Evolutionary conservation across 2,888 invertebrate genomes (phyloP), one percentile per base, ranked within the genome.

Genomic region (Trisateles emortualis): DNA sequence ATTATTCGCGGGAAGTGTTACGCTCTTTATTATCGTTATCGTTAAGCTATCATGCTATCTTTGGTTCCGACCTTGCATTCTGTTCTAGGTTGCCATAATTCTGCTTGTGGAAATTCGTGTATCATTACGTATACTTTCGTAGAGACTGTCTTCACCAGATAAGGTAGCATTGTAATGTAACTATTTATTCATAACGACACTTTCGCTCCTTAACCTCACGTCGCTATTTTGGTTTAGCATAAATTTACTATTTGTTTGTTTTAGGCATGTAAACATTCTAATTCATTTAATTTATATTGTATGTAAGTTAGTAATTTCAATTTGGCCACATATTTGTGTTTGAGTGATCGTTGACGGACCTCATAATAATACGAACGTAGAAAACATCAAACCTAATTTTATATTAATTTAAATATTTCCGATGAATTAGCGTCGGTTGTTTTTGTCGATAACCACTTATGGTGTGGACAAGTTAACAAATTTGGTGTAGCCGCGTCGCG

Each of bases 391-490:
- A 26, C 11, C 17, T 13, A 50, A 53, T 55, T 40, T 46, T 36
- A 40, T 30, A 35, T 52, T 36, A 30, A 44, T 60, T 64, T 58
- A 55, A 64, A 58, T 62, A 46, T 57, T 52, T 57, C 52, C 41
- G 40, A 45, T 61, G 44, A 57, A 63, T 62, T 72, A 67, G 49
- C 64, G 51, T 72, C 63, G 59, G 66, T 69, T 76, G 78, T 87
- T 81, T 81, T 82, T 81, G 68, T 70, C 63, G 39, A 54, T 62
- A 51, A 67, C 82, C 79, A 63, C 58, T 69, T 86, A 72, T 66
- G 87, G 85, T 55, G 45, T 17, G 73, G 74, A 76, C 90, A 74
- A 76, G 84, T 86, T 82, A 68, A 77, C 89, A 50, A 87, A 90
- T 90, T 84, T 83, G 87, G 89, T 49, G 44, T 61, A 63, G 52